phyloP scores from a whole-genome alignment of 2,888 invertebrate species.

The Lycia hirtaria region DNA sequence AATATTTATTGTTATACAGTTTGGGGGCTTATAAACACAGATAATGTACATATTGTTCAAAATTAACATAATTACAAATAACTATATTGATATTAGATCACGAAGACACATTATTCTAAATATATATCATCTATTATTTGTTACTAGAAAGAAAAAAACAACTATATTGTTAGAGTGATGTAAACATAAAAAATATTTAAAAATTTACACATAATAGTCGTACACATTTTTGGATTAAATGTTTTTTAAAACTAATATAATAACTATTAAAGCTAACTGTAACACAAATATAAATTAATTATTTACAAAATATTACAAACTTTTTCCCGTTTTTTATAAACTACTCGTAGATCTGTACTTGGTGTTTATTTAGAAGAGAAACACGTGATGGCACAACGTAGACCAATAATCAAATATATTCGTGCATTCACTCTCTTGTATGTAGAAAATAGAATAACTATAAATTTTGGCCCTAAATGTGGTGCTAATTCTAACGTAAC shows the following conservation, averaged over 20 bases:
- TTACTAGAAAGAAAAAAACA: slow-evolving; percentile 40
- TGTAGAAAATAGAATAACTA: too few species aligned
- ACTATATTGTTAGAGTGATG: slow-evolving; percentile 50
- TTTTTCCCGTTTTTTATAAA: slow-evolving; percentile 18
- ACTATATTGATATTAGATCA: slow-evolving; percentile 37
- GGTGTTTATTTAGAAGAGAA: slow-evolving; percentile 41
- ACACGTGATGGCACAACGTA: slow-evolving; percentile 44
- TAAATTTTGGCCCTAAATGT: too few species aligned
- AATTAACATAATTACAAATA: slow-evolving; percentile 39
- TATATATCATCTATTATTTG: slow-evolving; percentile 22
- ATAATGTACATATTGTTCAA: slow-evolving; percentile 66
- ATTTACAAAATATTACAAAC: slow-evolving; percentile 82
- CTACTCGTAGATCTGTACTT: slow-evolving; percentile 32
- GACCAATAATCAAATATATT: slow-evolving; percentile 34
- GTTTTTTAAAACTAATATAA: slow-evolving; percentile 62
- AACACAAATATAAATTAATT: slow-evolving; percentile 79
- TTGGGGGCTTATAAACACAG: slow-evolving; percentile 65
- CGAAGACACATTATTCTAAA: slow-evolving; percentile 30
- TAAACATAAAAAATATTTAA: slow-evolving; percentile 38
- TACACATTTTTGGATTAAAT: slow-evolving; percentile 76
- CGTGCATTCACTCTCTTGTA: slow-evolving; percentile 23
- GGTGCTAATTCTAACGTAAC: too few species aligned
- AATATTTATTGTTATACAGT: slow-evolving; percentile 78
- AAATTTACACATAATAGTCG: slow-evolving; percentile 55
- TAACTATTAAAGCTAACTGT: slow-evolving; percentile 83